Conservation (phyloP, 2,113 vertebrate species). For the Upupa epops region DNA sequence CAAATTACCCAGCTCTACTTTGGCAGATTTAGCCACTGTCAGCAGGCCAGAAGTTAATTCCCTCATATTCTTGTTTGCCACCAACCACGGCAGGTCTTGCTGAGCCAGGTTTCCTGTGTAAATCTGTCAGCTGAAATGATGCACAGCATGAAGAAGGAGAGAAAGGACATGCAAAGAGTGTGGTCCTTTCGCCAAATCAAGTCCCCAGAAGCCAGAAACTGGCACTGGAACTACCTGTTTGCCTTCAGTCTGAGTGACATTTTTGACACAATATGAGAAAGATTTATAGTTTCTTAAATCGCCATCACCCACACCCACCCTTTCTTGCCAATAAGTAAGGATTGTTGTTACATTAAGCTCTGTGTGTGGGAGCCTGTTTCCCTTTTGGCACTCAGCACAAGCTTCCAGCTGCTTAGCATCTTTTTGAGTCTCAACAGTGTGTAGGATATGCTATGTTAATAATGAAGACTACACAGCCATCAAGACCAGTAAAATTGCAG, state of each 20-base stretch:
- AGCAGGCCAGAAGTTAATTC: constrained; percentile 92
- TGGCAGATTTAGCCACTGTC: constrained; percentile 89
- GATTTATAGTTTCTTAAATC: constrained; percentile 46
- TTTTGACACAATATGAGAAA: constrained; percentile 67
- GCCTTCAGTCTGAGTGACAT: constrained; percentile 25
- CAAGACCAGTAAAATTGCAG: constrained; percentile 36
- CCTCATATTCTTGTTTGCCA: constrained; percentile 85
- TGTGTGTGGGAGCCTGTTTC: constrained; percentile 59
- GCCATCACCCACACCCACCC: neutral
- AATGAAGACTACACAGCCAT: constrained; percentile 33
- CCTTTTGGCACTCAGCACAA: constrained; percentile 46
- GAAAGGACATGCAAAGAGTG: constrained; percentile 74
- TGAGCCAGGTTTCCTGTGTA: constrained; percentile 75
- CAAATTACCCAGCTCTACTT: constrained; percentile 91
- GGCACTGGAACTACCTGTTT: neutral
- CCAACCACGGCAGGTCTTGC: constrained; percentile 74
- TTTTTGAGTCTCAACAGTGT: constrained; percentile 53
- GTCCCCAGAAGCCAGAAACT: constrained; percentile 51
- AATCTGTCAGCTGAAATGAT: constrained; percentile 81
- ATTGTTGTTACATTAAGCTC: constrained; percentile 51
- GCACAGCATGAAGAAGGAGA: constrained; percentile 75
- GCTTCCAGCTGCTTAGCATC: constrained; percentile 68
- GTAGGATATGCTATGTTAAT: constrained; percentile 67
- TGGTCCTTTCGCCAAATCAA: constrained; percentile 58
- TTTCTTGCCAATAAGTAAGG: constrained; percentile 33